Percentiles rank a stretch among this genome's conserved stretches.
Evolutionary conservation across 2,797 vertebrate species (phyloP).

Genomic region (Sebastes dallii): DNA sequence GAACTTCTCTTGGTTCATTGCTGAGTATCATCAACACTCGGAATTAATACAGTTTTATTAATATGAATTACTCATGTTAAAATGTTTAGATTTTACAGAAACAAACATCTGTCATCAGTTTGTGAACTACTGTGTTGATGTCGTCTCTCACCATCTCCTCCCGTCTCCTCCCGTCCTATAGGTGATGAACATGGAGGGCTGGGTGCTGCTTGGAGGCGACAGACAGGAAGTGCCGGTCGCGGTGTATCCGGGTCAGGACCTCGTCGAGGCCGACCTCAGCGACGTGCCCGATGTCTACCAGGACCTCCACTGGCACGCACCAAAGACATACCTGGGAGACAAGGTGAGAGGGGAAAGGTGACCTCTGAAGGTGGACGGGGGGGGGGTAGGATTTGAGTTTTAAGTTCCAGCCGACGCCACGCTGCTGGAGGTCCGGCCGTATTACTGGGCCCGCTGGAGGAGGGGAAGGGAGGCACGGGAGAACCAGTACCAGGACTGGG

Average conservation of each 20-base stretch:
- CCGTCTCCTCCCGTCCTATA: conserved; percentile 47
- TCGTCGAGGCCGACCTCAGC: conserved; percentile 87
- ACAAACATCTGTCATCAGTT: not conserved
- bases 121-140: not conserved
- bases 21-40: not conserved
- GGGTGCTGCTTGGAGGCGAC: conserved; percentile 88
- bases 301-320: conserved; percentile 94
- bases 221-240: conserved; percentile 85
- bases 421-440: too few relatives aligned
- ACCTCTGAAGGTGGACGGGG: not conserved
- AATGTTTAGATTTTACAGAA: not conserved
- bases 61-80: not conserved
- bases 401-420: too few relatives aligned
- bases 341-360: conserved; percentile 76
- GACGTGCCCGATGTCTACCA: conserved; percentile 86
- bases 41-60: not conserved
- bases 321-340: conserved; percentile 90
- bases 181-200: conserved; percentile 90
- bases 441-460: too few relatives aligned
- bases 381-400: too few relatives aligned
- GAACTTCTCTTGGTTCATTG: not conserved
- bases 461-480: too few relatives aligned
- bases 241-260: conserved; percentile 73
- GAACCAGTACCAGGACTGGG: too few relatives aligned
- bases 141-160: not conserved